Conservation (phyloP, 2,113 vertebrate species). For the Forbesichthys agassizii region DNA sequence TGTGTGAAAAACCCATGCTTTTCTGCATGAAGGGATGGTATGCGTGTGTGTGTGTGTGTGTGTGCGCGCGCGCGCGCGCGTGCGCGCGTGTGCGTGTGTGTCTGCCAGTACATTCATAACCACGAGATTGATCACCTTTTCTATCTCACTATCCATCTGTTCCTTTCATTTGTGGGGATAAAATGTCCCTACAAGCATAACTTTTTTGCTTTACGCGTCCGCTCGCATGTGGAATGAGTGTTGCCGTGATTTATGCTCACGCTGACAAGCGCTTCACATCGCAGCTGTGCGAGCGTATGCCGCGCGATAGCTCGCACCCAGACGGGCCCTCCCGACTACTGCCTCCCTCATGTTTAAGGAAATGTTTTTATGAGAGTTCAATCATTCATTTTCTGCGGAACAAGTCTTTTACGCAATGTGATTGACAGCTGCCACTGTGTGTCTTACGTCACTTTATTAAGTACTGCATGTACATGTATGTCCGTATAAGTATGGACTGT, state of each 20-base stretch:
- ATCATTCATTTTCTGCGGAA: too few relatives aligned
- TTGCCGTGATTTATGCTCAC: neutral
- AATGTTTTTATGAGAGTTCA: too few relatives aligned
- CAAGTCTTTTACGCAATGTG: too few relatives aligned
- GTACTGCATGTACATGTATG: too few relatives aligned
- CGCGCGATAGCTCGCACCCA: neutral
- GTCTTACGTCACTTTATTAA: too few relatives aligned
- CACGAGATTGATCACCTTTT: neutral
- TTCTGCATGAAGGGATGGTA: slow-evolving; percentile 33
- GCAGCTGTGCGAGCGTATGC: neutral
- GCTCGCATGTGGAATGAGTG: neutral
- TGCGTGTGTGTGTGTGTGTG: neutral
- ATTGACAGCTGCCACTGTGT: too few relatives aligned
- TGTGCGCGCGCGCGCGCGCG: too few relatives aligned
- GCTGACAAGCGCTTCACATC: neutral
- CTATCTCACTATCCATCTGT: neutral
- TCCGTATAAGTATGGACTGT: too few relatives aligned
- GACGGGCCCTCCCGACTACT: neutral
- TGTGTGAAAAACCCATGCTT: slow-evolving; percentile 16
- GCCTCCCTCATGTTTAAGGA: neutral
- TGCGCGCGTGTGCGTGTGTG: neutral
- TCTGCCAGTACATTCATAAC: neutral
- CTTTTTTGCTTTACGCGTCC: neutral
- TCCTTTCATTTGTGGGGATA: neutral
- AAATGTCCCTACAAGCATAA: neutral